Conservation (phyloP, 1,140 invertebrate genomes). For the Eupeodes corollae region DNA sequence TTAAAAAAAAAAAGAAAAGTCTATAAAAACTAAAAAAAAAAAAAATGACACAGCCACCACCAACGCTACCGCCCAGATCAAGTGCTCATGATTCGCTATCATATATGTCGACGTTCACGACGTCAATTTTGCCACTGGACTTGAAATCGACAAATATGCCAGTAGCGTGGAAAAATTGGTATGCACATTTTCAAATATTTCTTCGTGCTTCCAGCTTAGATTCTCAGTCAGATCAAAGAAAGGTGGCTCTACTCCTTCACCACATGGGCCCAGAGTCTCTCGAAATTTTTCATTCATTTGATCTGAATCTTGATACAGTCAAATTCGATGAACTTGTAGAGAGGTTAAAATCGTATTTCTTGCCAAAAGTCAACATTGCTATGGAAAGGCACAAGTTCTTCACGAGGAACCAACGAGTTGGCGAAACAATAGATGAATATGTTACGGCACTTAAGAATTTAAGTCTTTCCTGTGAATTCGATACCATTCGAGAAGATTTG, state of each 20-base stretch:
- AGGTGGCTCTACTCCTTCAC: not conserved
- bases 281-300: not conserved
- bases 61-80: too few relatives aligned
- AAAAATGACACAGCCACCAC: too few relatives aligned
- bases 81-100: too few relatives aligned
- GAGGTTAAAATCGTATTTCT: conserved; percentile 6
- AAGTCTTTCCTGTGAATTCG: conserved; percentile 4
- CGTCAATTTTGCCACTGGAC: not conserved
- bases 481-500: conserved; percentile 5
- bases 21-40: too few relatives aligned
- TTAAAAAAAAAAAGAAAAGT: too few relatives aligned
- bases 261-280: not conserved
- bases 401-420: conserved; percentile 9
- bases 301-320: not conserved
- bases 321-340: not conserved
- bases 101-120: not conserved
- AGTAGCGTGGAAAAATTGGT: not conserved
- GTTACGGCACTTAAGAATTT: not conserved
- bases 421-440: not conserved
- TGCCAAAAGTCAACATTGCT: conserved; percentile 12
- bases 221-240: not conserved
- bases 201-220: not conserved
- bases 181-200: not conserved
- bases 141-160: too few relatives aligned
- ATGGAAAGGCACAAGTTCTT: conserved; percentile 13